Evolutionary conservation across 2,888 invertebrate genomes (phyloP), one percentile per base, ranked within the genome.

Genomic region (Thecocarcelia acutangulata): DNA sequence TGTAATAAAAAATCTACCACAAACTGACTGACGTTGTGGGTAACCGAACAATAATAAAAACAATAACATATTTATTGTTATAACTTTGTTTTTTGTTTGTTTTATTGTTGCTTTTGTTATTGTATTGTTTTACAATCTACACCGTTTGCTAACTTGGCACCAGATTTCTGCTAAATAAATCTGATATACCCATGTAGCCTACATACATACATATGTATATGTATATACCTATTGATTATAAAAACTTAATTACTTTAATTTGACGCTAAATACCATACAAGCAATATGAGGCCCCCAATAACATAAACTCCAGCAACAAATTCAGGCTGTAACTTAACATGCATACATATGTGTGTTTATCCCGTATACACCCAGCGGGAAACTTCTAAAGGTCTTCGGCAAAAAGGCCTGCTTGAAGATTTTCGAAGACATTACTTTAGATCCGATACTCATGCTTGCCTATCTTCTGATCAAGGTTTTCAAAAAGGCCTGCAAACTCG

Each of bases 141-240:
- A 76, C 50, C 61, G 52, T 59, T 75, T 50, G 58, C 42, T 50
- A 48, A 33, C 58, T 75, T 75, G 75, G 59, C 59, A 68, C 75
- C 66, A 75, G 66, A 59, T 76, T 76, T 76, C 75, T 76, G 75
- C 50, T 44, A 52, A 68, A 76, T 68, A 68, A 68, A 52, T 76
- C 58, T 61, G 61, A 68, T 52, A 68, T 44, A 28, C 6, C 3
- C 3, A 28, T 28, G 6, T 28, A 28, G 28, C n/a, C n/a, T n/a
- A n/a, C n/a, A n/a, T n/a, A n/a, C 28, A 28, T 28, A 28, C 6
- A 28, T 28, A 6, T 28, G 28, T 28, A 6, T 28, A 6, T 28
- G 28, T 28, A 6, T 28, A 6, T 28, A 33, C 9, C 33, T 33
- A 76, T 68, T 59, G 75, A 68, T 76, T 52, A 76, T 68, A 61